Conservation (phyloP, 2,113 vertebrate species). For the Nycticorax nycticorax region DNA sequence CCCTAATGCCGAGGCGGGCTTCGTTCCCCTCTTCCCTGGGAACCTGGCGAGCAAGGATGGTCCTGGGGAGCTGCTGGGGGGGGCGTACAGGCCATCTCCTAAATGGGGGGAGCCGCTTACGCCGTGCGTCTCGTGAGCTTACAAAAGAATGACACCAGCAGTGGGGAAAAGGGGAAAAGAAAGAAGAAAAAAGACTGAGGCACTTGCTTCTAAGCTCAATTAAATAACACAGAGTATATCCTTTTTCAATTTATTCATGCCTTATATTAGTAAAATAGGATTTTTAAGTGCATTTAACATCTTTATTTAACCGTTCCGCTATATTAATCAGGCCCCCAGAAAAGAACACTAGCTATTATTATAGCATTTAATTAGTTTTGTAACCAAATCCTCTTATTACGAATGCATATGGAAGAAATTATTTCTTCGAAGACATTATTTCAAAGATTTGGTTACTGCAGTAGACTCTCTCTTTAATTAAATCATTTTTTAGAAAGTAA, state of each 20-base stretch:
- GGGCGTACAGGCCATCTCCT: not conserved
- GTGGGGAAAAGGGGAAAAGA: slow-evolving; percentile 20
- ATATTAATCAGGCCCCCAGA: slow-evolving; percentile 72
- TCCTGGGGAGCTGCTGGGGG: not conserved
- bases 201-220: slow-evolving; percentile 61
- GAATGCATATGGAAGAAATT: slow-evolving; percentile 62
- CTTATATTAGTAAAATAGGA: slow-evolving; percentile 71
- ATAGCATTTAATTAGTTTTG: slow-evolving; percentile 73
- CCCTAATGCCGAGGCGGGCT: not conserved
- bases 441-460: slow-evolving; percentile 69
- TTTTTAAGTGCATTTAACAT: slow-evolving; percentile 72
- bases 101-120: not conserved
- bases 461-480: slow-evolving; percentile 67
- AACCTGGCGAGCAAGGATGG: accelerated
- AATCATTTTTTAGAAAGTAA: slow-evolving; percentile 69
- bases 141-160: not conserved
- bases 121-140: not conserved
- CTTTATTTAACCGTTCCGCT: slow-evolving; percentile 70
- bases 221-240: slow-evolving; percentile 61
- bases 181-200: not conserved
- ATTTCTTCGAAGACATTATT: slow-evolving; percentile 67
- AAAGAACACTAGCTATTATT: slow-evolving; percentile 72
- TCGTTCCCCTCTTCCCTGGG: not conserved
- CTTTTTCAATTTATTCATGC: slow-evolving; percentile 65
- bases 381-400: slow-evolving; percentile 73